Percentiles rank a stretch among this genome's conserved stretches.
phyloP scores from a whole-genome alignment of 2,888 invertebrate species.

The Ernsta delagoae region DNA sequence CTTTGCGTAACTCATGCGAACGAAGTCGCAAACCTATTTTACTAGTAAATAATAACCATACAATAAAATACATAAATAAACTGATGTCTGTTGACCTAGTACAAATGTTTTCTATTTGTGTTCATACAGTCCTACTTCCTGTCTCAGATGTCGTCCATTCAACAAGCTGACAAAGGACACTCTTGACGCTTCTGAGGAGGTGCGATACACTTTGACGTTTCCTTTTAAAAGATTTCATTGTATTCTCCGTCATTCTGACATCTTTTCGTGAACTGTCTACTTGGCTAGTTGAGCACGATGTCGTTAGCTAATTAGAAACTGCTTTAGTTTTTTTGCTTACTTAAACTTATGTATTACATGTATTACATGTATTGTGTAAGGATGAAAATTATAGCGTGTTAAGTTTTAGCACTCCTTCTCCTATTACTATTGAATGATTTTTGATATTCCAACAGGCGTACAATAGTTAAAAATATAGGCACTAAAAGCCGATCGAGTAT shows the following conservation, averaged over 20 bases:
- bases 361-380: too few species aligned
- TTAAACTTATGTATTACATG: too few species aligned
- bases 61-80: background rate
- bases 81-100: background rate
- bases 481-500: too few species aligned
- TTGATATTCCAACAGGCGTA: too few species aligned
- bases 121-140: background rate
- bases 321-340: background rate
- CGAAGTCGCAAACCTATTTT: too few species aligned
- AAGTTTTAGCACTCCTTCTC: too few species aligned
- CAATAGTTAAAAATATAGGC: too few species aligned
- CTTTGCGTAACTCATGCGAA: too few species aligned
- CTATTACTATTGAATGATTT: too few species aligned
- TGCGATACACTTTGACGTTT: conserved; percentile 24
- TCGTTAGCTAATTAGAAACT: conserved; percentile 18
- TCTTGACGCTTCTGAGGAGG: background rate
- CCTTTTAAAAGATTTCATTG: conserved; percentile 14
- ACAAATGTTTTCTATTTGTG: conserved; percentile 11
- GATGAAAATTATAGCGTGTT: too few species aligned
- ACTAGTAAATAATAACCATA: background rate
- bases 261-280: conserved; percentile 6
- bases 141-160: conserved; percentile 4
- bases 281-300: background rate
- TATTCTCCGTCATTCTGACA: background rate
- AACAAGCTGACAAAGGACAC: conserved; percentile 17